Base-by-base conservation (phyloP, 30 jellyfish, hydroid and myxozoan species). In the Cassiopea xamachana region DNA sequence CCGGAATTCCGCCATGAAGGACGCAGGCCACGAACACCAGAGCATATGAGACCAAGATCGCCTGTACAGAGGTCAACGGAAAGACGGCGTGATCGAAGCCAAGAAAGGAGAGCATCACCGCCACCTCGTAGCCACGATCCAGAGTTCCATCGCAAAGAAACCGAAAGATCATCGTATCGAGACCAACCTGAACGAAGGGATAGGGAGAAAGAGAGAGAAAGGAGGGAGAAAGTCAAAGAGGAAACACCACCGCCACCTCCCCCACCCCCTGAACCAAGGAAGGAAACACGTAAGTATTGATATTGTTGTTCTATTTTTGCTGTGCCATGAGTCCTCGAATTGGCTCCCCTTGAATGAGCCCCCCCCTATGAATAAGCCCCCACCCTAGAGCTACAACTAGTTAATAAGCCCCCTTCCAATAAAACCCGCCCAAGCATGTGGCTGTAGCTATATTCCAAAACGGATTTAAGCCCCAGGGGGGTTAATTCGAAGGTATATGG, bases 231-330 rank as follows among this genome's bases (percentile, higher is more conserved):
- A 61, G 79, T 80, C 16, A 86, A 91, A 68, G 98, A 92, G n/a
- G 98, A 92, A 43, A 92, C 94, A 17, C 98, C 98, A 17, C 98
- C 98, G 12, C 98, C 98, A 1, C 98, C 98, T n/a, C 98, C 98
- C 3, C 98, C 98, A 45, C 98, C 98, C 1, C 98, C 98, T 7
- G 94, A 85, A 64, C 92, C 95, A 80, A 92, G 94, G 78, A 88
- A 88, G 44, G 95, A 88, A 15, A 82, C 82, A 48, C 73, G 95
- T 88, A 71, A 72, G 95, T 78, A 12, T 59, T 39, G 7, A 55
- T 55, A 55, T 55, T 55, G 12, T 61, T 51, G 10, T 49, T 80
- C 43, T 8, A 4, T 6, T 6, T 3, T 55, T 3, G 0, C 64
- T 55, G 7, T 19, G 83, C 6, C 39, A 6, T 7, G 60, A 4